Evolutionary conservation across 2,797 vertebrate species (phyloP).

Genomic region (Phoxinus dragarum): DNA sequence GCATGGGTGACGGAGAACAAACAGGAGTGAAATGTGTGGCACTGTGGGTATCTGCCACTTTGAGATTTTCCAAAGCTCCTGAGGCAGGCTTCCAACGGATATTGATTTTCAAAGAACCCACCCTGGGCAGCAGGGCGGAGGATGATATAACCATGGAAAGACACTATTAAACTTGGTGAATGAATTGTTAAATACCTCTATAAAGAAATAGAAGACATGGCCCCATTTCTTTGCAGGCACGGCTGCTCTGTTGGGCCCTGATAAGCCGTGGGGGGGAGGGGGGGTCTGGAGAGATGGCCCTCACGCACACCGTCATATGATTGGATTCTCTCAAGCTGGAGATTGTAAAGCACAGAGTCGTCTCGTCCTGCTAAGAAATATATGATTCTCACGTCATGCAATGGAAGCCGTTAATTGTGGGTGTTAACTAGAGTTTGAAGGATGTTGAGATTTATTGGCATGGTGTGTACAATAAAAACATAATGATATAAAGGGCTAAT

Average conservation of each 20-base stretch:
- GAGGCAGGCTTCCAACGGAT: conserved; percentile 71
- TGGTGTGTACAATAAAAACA: neutral
- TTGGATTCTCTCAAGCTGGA: conserved; percentile 62
- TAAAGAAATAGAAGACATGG: conserved; percentile 82
- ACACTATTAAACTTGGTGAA: conserved; percentile 80
- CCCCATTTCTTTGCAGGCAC: conserved; percentile 76
- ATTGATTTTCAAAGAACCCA: conserved; percentile 75
- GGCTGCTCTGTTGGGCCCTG: conserved; percentile 74
- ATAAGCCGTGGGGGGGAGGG: conserved; percentile 71
- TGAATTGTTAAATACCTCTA: conserved; percentile 84
- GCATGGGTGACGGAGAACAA: conserved; percentile 68
- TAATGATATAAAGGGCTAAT: conserved; percentile 25
- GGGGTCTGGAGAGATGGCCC: conserved; percentile 50
- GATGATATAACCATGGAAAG: conserved; percentile 70
- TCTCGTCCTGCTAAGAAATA: conserved; percentile 50
- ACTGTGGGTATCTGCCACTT: conserved; percentile 63
- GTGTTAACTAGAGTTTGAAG: conserved; percentile 51
- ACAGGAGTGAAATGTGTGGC: conserved; percentile 68
- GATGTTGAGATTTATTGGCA: conserved; percentile 23
- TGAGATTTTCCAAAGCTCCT: conserved; percentile 68
- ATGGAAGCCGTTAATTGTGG: conserved; percentile 52
- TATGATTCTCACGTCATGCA: conserved; percentile 36
- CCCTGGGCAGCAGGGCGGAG: conserved; percentile 62
- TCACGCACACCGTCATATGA: conserved; percentile 51
- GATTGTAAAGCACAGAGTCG: conserved; percentile 45